These are phyloP conservation scores for Formica aserva DNA, from an alignment of 2,888 invertebrate genomes.

Conservation along the genomic window DNA sequence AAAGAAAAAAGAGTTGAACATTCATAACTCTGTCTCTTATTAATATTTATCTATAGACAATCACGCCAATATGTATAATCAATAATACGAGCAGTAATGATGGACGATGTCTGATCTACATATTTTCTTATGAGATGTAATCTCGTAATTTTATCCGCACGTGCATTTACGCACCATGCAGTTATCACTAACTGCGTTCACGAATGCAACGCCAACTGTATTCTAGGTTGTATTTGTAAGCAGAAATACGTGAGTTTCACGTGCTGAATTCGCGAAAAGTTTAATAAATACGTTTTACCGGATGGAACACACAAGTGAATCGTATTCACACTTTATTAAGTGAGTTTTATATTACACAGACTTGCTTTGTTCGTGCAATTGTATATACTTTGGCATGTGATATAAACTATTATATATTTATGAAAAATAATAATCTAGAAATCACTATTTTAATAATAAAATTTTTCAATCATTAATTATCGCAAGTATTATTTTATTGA, in stretches of 20 bases:
- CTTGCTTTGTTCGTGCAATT: neutral
- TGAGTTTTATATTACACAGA: neutral
- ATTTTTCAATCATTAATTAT: neutral
- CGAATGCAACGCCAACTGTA: neutral
- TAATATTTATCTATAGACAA: neutral
- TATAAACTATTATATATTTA: neutral
- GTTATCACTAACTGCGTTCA: constrained; percentile 16
- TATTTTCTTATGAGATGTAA: constrained; percentile 46
- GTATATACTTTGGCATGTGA: neutral
- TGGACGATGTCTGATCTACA: constrained; percentile 42
- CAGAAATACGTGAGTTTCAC: constrained; percentile 10
- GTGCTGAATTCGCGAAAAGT: constrained; percentile 51
- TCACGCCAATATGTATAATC: too few species aligned
- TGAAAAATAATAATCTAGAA: neutral
- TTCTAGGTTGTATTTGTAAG: constrained; percentile 1
- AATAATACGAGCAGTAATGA: neutral
- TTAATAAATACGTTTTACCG: neutral
- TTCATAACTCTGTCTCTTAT: neutral
- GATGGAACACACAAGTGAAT: constrained; percentile 32
- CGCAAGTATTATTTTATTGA: neutral
- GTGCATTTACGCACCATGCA: constrained; percentile 3
- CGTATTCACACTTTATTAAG: constrained; percentile 16
- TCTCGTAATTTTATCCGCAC: constrained; percentile 55
- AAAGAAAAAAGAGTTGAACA: neutral
- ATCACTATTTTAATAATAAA: neutral